Base-by-base conservation (phyloP, 2,113 vertebrate genomes). In the Sebastes schlegelii region DNA sequence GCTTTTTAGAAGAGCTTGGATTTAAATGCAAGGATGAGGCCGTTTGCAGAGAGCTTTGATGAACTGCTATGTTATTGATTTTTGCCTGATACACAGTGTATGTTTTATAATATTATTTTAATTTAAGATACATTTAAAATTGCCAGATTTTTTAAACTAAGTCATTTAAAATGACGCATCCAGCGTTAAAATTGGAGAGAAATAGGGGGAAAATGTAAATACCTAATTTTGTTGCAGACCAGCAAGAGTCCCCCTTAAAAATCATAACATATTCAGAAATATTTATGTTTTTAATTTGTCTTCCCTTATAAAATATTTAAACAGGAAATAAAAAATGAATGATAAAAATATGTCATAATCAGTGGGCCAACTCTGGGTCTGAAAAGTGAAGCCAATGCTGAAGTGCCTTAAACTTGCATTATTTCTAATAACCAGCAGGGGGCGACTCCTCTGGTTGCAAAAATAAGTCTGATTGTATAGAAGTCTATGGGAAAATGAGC, bases 1-100 rank as follows among this genome's bases (percentile, higher is more conserved):
- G 34, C 5, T 55, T 62, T 82, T 72, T 77, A 49, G 42, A 66
- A 60, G 65, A 71, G 75, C 54, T 62, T 34, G 17, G 6, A 82
- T 82, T 83, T 78, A 81, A 86, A 87, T 60, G 40, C 62, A 78
- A 49, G 17, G 19, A 89, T 62, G 64, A 85, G 62, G 46, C 72
- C 57, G 79, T 82, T 83, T 80, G 72, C 70, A 55, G 14, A 74
- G 21, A 67, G 67, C 55, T 77, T 77, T 63, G 42, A 76, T 74
- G 77, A 79, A 82, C 45, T 54, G 48, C 45, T 54, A 10, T 69
- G 64, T n/a, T 46, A 52, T 61, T 34, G 51, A 66, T 82, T 73
- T 78, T 34, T 84, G 45, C 55, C 55, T 58, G 43, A 67, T 64
- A 19, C 26, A 49, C 21, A 57, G 34, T 71, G 21, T 1, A 45